Evolutionary conservation across 2,113 vertebrate species (phyloP), one percentile per base, ranked within the genome.

Genomic region (Ageneiosus marmoratus): DNA sequence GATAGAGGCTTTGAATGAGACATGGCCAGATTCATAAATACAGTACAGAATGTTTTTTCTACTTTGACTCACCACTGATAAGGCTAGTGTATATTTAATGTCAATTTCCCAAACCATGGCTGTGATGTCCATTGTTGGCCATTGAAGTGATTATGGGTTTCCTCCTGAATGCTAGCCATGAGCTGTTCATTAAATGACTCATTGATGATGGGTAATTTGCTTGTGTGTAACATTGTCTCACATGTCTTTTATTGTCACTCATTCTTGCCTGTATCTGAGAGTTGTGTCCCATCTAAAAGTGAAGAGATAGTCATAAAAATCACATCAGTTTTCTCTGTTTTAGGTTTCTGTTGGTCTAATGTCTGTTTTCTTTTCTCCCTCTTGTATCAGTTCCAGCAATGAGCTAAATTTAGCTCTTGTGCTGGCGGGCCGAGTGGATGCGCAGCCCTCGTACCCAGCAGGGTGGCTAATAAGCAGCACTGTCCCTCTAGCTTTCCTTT

Each of bases 401-500:
- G 80, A 83, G 85, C 82, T 88, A 87, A 89, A 86, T 86, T 89
- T 88, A 88, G 86, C 70, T 41, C 75, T 51, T 86, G 87, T 85
- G 88, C 84, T 80, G 58, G 22, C 34, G 37, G 53, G 75, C 82
- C 46, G 44, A 79, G 62, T 73, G 41, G 37, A 85, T 70, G 48
- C 27, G 29, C 18, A 79, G 79, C 88, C 86, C 89, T 48, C 88
- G 88, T 88, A 88, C 81, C 62, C 87, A 84, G 87, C 79, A 85
- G 81, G 90, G 91, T 88, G 88, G 88, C 88, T 89, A 65, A 90
- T 78, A 89, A 88, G 86, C 76, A 32, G 69, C 60, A 79, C 79
- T 87, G 86, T 82, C 87, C 86, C 82, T 77, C 85, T 81, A 88
- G 88, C 81, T 86, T 87, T 91, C 83, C 89, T 78, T 16, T 81